Evolutionary conservation across 1,140 invertebrate species (phyloP).

Genomic region (Oryzaephilus surinamensis): DNA sequence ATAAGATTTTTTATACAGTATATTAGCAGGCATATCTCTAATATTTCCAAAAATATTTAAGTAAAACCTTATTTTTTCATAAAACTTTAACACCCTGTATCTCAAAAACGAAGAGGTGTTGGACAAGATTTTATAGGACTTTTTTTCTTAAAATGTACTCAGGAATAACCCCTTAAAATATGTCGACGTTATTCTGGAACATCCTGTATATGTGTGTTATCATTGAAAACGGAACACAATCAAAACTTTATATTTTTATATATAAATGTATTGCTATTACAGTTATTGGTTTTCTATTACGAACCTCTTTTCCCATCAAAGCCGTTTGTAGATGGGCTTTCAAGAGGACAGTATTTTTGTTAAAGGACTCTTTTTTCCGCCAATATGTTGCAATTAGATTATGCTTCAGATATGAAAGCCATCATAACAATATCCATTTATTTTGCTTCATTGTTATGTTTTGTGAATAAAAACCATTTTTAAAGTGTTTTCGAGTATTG

Average conservation of each 20-base stretch:
- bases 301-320: background rate
- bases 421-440: background rate
- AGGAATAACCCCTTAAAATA: background rate
- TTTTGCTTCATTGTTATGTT: background rate
- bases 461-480: background rate
- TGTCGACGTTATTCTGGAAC: background rate
- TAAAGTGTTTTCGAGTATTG: too few species aligned
- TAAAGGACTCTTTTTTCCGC: background rate
- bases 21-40: too few species aligned
- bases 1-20: too few species aligned
- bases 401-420: conserved; percentile 7
- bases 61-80: too few species aligned
- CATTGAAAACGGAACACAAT: background rate
- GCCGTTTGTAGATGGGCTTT: background rate
- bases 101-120: too few species aligned
- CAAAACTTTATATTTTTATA: background rate
- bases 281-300: conserved; percentile 9
- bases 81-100: too few species aligned
- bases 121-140: too few species aligned
- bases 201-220: background rate
- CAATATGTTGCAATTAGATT: too few species aligned
- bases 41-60: too few species aligned
- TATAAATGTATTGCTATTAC: conserved; percentile 5
- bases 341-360: conserved; percentile 1
- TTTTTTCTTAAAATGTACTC: background rate